Conservation (phyloP, 2,888 invertebrate species). For the Syrphus vitripennis region DNA sequence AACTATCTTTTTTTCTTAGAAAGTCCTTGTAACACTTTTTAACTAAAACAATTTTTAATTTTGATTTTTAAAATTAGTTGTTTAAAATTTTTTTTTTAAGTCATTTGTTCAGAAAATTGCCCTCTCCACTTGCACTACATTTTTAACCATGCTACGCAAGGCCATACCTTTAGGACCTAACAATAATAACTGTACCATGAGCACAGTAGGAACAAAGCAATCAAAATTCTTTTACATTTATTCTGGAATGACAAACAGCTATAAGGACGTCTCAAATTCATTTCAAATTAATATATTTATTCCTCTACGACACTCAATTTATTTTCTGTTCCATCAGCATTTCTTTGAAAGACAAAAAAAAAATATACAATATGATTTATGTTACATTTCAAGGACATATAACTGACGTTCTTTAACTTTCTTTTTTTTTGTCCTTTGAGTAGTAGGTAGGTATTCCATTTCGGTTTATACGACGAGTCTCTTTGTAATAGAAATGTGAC, state of each 20-base stretch:
- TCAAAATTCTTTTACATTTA: background rate
- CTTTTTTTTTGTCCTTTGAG: background rate
- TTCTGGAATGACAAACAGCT: background rate
- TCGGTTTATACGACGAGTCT: background rate
- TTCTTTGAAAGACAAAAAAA: background rate
- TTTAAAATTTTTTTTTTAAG: no score
- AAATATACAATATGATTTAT: background rate
- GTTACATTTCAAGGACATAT: slow-evolving; percentile 13
- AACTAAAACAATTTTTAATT: no score
- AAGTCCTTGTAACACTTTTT: no score
- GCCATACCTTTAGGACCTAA: no score
- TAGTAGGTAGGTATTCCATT: background rate
- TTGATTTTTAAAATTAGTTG: no score
- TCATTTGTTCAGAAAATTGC: background rate
- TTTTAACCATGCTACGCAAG: background rate
- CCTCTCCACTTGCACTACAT: no score
- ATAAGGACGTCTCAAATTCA: background rate
- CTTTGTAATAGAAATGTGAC: slow-evolving; percentile 57
- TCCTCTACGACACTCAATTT: background rate
- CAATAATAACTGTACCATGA: background rate
- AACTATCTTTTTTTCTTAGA: no score
- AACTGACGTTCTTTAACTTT: background rate
- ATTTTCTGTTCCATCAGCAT: background rate
- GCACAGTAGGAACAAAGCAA: no score
- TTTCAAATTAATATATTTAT: background rate